These are phyloP conservation scores for Drosophila basisetae DNA, from an alignment of 2,888 invertebrate species.

Conservation along the genomic window DNA sequence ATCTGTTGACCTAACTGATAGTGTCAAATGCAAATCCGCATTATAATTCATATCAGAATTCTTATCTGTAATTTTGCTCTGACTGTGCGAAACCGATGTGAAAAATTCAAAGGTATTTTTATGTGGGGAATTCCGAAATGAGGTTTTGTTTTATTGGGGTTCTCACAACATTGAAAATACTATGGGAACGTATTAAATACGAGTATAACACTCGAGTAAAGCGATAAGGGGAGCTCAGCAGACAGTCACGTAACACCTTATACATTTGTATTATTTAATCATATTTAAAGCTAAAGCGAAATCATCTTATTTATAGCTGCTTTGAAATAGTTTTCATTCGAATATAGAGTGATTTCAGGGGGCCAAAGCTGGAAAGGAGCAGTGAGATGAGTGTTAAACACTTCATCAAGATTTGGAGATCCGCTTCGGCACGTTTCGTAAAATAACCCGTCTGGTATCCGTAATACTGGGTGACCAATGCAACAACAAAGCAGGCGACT, in stretches of 20 bases:
- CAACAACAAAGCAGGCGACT: slow-evolving; percentile 78
- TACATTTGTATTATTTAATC: background rate
- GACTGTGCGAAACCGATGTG: slow-evolving; percentile 6
- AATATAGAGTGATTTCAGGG: slow-evolving; percentile 74
- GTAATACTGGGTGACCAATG: slow-evolving; percentile 81
- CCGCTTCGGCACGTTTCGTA: slow-evolving; percentile 52
- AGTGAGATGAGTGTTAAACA: slow-evolving; percentile 78
- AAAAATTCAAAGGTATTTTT: slow-evolving; percentile 3
- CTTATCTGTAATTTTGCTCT: slow-evolving; percentile 23
- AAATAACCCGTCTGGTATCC: slow-evolving; percentile 83
- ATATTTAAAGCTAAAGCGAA: background rate
- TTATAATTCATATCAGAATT: background rate
- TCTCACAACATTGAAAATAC: slow-evolving; percentile 1
- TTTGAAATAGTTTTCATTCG: slow-evolving; percentile 59
- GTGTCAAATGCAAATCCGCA: slow-evolving; percentile 16
- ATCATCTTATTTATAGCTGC: slow-evolving; percentile 44
- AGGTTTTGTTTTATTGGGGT: slow-evolving; percentile 7
- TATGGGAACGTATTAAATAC: background rate
- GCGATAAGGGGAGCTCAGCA: slow-evolving; percentile 34
- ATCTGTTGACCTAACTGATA: slow-evolving; percentile 19
- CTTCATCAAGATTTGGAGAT: slow-evolving; percentile 78
- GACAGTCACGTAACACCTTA: background rate
- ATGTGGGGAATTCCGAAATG: slow-evolving; percentile 17
- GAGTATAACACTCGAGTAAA: background rate
- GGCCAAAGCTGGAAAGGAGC: slow-evolving; percentile 76